These are phyloP conservation scores for Probaryconus sp. DNA, from an alignment of 1,140 invertebrate species.

Conservation along the genomic window DNA sequence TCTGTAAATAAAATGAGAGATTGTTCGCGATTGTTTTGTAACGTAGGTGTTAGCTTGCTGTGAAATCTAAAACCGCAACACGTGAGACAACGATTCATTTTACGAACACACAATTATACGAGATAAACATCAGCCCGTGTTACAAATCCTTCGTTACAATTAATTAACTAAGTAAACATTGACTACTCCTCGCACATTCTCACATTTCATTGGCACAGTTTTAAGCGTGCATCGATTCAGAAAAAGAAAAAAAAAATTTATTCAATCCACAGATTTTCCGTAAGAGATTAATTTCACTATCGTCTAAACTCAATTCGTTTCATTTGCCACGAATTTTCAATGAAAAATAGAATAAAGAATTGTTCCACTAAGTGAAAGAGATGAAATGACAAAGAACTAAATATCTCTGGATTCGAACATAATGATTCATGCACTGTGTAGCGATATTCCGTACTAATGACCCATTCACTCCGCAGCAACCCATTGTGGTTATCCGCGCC, in stretches of 20 bases:
- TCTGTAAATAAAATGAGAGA: slow-evolving; percentile 35
- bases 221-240: no score
- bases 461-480: slow-evolving; percentile 4
- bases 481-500: slow-evolving; percentile 20
- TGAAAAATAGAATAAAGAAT: no score
- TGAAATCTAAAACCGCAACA: slow-evolving; percentile 15
- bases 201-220: background rate
- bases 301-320: no score
- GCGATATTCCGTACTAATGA: slow-evolving; percentile 34
- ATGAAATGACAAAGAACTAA: no score
- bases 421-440: slow-evolving; percentile 8
- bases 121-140: slow-evolving; percentile 12
- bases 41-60: background rate
- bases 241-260: no score
- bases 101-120: slow-evolving; percentile 8
- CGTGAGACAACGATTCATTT: slow-evolving; percentile 21
- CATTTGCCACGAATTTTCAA: no score
- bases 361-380: no score
- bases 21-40: slow-evolving; percentile 19
- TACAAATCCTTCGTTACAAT: slow-evolving; percentile 5
- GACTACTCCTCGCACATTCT: background rate
- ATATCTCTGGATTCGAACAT: background rate
- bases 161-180: slow-evolving; percentile 25
- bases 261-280: no score
- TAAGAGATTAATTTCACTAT: no score